Evolutionary conservation across 2,113 vertebrate genomes (phyloP).

Genomic region (Menidia beryllina): DNA sequence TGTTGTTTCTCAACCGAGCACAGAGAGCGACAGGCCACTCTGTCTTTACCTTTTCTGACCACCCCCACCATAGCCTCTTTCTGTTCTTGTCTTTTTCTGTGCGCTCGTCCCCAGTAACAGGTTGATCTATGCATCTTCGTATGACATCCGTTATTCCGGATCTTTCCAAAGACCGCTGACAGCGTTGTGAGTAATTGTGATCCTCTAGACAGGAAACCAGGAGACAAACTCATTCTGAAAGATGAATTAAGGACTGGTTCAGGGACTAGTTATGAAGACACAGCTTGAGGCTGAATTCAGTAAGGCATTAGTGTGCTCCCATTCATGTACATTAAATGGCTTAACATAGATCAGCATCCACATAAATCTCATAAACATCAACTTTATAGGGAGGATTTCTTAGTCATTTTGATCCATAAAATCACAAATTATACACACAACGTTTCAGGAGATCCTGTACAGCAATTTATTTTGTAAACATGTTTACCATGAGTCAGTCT

Average conservation of each 20-base stretch:
- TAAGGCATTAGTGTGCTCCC: neutral
- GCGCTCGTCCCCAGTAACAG: conserved; percentile 46
- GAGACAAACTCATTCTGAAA: conserved; percentile 60
- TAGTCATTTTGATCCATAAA: neutral
- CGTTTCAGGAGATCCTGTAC: too few relatives aligned
- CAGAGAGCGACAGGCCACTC: neutral
- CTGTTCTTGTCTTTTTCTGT: conserved; percentile 34
- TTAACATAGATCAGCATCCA: neutral
- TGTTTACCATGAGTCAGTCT: too few relatives aligned
- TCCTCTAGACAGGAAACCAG: conserved; percentile 70
- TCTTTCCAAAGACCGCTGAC: conserved; percentile 59
- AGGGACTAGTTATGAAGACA: conserved; percentile 27
- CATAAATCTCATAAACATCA: neutral
- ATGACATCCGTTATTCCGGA: conserved; percentile 78
- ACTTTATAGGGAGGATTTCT: neutral
- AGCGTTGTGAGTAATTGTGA: conserved; percentile 63
- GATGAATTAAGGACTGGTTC: conserved; percentile 41
- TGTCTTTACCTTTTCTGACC: neutral
- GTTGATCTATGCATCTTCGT: conserved; percentile 67
- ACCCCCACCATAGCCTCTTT: neutral
- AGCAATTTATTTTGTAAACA: too few relatives aligned
- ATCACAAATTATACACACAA: neutral
- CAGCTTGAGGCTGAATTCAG: conserved; percentile 12
- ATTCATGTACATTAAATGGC: neutral
- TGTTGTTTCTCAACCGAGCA: neutral